Conservation (phyloP, 2,797 vertebrate genomes). For the Schizopygopsis pylzovi region DNA sequence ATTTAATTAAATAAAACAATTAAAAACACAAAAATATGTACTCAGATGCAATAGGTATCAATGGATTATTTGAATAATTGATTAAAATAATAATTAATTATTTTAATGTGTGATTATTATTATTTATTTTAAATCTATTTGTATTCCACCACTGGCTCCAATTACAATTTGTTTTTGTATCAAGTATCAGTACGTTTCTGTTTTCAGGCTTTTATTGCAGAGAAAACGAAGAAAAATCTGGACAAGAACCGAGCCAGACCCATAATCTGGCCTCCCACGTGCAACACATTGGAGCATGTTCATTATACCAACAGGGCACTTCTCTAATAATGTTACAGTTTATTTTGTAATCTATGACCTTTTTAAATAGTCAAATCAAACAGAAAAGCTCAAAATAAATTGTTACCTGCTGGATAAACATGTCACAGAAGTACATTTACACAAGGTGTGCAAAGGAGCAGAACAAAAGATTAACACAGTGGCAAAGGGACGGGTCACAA, state of each 20-base stretch:
- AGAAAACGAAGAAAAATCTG: background rate
- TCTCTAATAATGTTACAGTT: background rate
- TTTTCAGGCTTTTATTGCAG: background rate
- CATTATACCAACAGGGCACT: background rate
- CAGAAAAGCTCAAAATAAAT: background rate
- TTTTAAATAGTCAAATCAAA: constrained; percentile 2
- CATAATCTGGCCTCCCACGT: background rate
- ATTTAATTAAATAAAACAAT: background rate
- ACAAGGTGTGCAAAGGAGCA: background rate
- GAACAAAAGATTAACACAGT: constrained; percentile 22
- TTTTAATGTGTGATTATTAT: background rate
- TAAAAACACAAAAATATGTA: background rate
- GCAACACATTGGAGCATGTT: background rate
- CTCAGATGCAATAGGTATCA: background rate
- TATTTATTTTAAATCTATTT: background rate
- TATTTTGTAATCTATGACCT: background rate
- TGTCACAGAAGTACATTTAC: too few species aligned
- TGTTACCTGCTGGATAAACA: too few species aligned
- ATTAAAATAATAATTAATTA: background rate
- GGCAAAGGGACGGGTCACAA: background rate
- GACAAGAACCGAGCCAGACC: background rate
- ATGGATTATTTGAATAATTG: background rate
- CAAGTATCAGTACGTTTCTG: background rate
- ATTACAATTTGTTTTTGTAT: background rate
- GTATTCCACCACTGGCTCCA: background rate